Evolutionary conservation across 1,140 invertebrate species (phyloP).

Genomic region (Kradibia gibbosae): DNA sequence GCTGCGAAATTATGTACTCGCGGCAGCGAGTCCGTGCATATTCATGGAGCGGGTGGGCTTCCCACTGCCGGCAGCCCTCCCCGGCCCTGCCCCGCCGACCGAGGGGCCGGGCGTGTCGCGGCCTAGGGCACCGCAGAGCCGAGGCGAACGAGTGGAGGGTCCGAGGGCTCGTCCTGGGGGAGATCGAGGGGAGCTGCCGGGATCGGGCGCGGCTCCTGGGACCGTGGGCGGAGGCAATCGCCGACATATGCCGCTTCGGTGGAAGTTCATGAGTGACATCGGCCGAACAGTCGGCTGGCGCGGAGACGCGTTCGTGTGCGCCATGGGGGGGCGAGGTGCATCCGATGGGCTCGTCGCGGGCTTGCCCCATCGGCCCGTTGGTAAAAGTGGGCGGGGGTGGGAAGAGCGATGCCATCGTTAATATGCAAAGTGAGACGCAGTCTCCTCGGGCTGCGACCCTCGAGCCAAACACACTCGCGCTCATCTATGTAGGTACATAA

Average conservation of each 20-base stretch:
- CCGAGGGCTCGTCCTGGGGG: conserved; percentile 45
- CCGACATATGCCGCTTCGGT: conserved; percentile 59
- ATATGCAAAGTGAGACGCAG: conserved; percentile 57
- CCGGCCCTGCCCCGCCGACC: no score
- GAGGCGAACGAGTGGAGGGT: not conserved
- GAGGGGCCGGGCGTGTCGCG: not conserved
- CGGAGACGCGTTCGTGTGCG: not conserved
- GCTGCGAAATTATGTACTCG: no score
- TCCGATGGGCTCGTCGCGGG: conserved; percentile 57
- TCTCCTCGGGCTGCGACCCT: not conserved
- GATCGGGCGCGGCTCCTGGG: conserved; percentile 14
- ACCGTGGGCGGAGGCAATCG: conserved; percentile 56
- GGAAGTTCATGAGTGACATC: conserved; percentile 61
- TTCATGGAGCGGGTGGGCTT: conserved; percentile 1
- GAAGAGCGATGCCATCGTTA: conserved; percentile 49
- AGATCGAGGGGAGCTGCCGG: conserved; percentile 45
- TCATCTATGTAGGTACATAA: no score
- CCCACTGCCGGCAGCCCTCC: no score
- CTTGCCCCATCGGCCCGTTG: not conserved
- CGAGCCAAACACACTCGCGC: no score
- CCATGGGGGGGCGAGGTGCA: conserved; percentile 57
- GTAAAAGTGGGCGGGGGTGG: no score
- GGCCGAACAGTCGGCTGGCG: not conserved
- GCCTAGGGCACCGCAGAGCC: not conserved
- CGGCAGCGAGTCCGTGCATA: not conserved